Base-by-base conservation (phyloP, 1,140 invertebrate species). In the Lordiphosa clarofinis region DNA sequence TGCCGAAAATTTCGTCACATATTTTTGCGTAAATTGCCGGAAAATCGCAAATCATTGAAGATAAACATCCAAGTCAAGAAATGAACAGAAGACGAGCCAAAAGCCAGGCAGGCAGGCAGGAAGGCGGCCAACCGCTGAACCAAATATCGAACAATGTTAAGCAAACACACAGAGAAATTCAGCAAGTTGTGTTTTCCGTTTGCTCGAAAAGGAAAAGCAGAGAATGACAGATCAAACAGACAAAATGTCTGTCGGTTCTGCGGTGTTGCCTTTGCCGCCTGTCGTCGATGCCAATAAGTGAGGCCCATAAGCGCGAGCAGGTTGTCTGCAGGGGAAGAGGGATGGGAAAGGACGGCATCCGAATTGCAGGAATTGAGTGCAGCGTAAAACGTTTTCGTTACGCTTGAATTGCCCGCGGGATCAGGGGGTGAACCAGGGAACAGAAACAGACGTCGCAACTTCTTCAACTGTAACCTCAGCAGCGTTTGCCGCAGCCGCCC, bases 21-120 rank as follows among this genome's bases (percentile, higher is more conserved):
- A 84, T 84, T 84, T 84, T 84, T 84, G 78, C 73, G 78, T 84
- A 84, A 84, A 84, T 84, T 84, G 78, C 78, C 78, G 78, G 78
- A 84, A 84, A 84, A 84, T 84, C 78, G 78, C 78, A 84, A 82
- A 82, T 82, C 76, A 84, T 84, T 73, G 78, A 58, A 84, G 78
- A 84, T 84, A 84, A 84, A 84, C 78, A 84, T 84, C 78, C 64
- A 61, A 84, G 78, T 84, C 76, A 82, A 84, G 68, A 73, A 84
- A 84, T 73, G 76, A 76, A 82, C 73, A 84, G 78, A 84, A 76
- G 72, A 63, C 31, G 37, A 58, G 40, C 1, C 28, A 38, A 28
- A 31, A 13, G 21, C 47, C 4, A 36, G 52, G 15, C 11, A 50
- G 33, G 13, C 47, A 49, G 24, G 4, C n/a, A 44, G 21, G 21